phyloP scores from a whole-genome alignment of 2,888 invertebrate genomes.

The Acanthosepion esculentum region DNA sequence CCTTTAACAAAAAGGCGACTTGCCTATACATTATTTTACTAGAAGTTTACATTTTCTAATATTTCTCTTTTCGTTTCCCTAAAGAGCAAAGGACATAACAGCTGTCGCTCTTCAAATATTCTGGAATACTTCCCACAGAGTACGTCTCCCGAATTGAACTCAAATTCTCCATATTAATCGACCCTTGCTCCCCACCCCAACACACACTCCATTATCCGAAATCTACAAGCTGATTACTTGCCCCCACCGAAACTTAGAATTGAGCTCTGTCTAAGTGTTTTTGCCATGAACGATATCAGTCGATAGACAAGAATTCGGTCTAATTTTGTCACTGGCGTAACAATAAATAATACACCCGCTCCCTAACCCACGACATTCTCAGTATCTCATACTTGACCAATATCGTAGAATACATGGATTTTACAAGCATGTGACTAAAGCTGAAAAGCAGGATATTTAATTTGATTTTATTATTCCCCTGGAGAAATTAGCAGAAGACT shows the following conservation, averaged over 20 bases:
- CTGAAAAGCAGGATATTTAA: no score
- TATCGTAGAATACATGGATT: no score
- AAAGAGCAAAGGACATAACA: background rate
- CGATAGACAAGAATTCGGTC: background rate
- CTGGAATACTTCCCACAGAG: background rate
- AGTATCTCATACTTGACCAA: no score
- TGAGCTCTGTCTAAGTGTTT: background rate
- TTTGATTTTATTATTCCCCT: no score
- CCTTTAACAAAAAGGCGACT: no score
- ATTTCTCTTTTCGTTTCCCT: background rate
- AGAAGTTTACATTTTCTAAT: background rate
- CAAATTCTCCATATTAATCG: slow-evolving; percentile 13
- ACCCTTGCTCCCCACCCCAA: background rate
- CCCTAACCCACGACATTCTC: background rate
- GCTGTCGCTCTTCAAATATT: background rate
- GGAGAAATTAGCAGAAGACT: no score
- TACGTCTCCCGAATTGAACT: background rate
- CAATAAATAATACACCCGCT: background rate
- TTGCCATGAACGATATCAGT: background rate
- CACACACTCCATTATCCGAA: background rate
- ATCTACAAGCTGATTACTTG: background rate
- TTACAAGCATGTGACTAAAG: no score
- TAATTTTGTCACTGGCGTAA: background rate
- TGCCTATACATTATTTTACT: background rate
- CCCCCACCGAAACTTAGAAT: background rate